Evolutionary conservation across 2,888 invertebrate species (phyloP), one percentile per base, ranked within the genome.

Genomic region (Drosophila macrospina): DNA sequence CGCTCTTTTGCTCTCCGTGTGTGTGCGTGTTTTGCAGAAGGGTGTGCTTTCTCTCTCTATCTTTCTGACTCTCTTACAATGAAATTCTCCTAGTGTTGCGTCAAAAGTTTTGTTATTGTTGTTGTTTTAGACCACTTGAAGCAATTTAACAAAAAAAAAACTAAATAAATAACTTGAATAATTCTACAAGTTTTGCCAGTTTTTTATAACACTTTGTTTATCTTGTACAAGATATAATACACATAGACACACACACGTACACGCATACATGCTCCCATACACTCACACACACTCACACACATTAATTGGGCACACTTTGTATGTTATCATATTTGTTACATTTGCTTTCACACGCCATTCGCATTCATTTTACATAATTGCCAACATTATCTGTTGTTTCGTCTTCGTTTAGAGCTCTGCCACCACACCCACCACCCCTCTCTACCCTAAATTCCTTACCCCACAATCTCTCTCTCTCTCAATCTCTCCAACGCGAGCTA

Each of bases 401-500:
- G 59, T 74, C 59, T 78, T 78, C 55, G 74, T 67, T 78, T 41
- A 73, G 68, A 73, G 45, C 37, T 61, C 42, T 50, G 34, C 32
- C 24, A 24, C 34, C 26, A 1, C 20, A 54, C 16, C 34, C 34
- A 48, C 20, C 20, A 54, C 16, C 34, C 34, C 54, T 16, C 32
- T 13, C 30, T 37, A n/a, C 16, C 11, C 47, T 10, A 28, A 28
- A 20, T 41, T 24, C 41, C 20, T 20, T 24, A 5, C n/a, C 1
- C 26, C 26, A 5, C 7, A 28, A 28, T 45, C 11, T 24, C 20
- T 26, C 30, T 34, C 57, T 28, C 13, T 20, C 44, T 48, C 45
- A 50, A 50, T 56, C 50, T 56, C 55, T 65, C 45, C 80, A 71
- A 73, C 73, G 88, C 88, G 84, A 70, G 88, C 88, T 86, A 86